Percentiles rank a stretch among this genome's conserved stretches.
phyloP scores from a whole-genome alignment of 2,888 invertebrate species.

The Pseudoips prasinana region DNA sequence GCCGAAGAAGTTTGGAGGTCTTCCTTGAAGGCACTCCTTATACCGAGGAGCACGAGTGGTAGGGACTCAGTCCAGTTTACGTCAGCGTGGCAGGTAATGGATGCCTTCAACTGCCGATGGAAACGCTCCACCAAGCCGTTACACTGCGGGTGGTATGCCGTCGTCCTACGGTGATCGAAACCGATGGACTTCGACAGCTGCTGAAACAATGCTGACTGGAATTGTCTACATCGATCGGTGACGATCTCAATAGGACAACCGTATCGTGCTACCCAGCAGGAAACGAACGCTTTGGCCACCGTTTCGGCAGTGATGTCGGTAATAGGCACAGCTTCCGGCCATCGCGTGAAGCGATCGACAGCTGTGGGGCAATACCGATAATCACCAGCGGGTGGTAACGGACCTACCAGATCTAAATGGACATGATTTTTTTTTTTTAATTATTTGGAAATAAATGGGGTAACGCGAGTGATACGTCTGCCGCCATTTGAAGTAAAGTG shows the following conservation, averaged over 20 bases:
- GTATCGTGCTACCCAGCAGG: not conserved
- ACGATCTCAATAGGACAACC: slow-evolving; percentile 3
- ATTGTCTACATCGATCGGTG: slow-evolving; percentile 4
- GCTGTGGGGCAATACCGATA: slow-evolving; percentile 8
- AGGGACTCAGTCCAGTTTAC: not conserved
- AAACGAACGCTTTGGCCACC: not conserved
- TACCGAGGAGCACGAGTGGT: slow-evolving; percentile 22
- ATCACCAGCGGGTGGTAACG: not conserved
- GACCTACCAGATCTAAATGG: slow-evolving; percentile 3
- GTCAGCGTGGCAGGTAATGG: slow-evolving; percentile 1
- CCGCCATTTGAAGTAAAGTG: too few relatives aligned
- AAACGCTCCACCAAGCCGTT: slow-evolving; percentile 20
- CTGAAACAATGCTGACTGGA: slow-evolving; percentile 23
- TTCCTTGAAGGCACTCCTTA: slow-evolving; percentile 26
- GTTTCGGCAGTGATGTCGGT: not conserved
- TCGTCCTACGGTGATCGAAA: slow-evolving; percentile 22
- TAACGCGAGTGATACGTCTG: too few relatives aligned
- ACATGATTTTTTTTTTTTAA: too few relatives aligned
- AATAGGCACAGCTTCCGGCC: slow-evolving; percentile 2
- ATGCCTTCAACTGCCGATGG: slow-evolving; percentile 20
- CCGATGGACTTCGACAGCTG: slow-evolving; percentile 14
- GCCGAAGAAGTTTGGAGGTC: slow-evolving; percentile 30
- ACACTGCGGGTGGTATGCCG: slow-evolving; percentile 31
- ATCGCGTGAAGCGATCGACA: slow-evolving; percentile 3
- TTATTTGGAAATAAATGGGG: too few relatives aligned